Evolutionary conservation across 2,888 invertebrate genomes (phyloP), one percentile per base, ranked within the genome.

Genomic region (Drosophila acutilabella): DNA sequence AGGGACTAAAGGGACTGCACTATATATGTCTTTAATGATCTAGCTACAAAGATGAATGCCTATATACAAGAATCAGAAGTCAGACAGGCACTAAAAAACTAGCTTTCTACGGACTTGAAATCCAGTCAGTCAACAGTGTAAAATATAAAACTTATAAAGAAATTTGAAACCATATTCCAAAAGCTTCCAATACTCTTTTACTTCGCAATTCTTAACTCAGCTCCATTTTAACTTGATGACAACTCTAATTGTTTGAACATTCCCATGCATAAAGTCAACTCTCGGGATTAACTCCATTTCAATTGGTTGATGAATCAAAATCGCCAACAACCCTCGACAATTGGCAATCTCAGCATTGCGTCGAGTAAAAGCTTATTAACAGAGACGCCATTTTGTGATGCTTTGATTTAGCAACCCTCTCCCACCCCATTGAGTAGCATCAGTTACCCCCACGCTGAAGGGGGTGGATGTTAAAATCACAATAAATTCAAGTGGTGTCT

Each of bases 401-500:
- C 53, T 45, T 53, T 53, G 57, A 48, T 48, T 58, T 18, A 47
- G 23, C 57, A 36, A 57, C 44, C 54, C 54, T 53, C 41, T 13
- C 6, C 30, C 8, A 30, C 30, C 30, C 7, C 30, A n/a, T 30
- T 30, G 8, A 30, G 3, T 0, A 10, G 13, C 41, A 18, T 18
- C 18, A 50, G 6, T 11, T 16, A n/a, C 51, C 36, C 45, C 52
- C 36, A 52, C 53, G 26, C 38, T 2, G 5, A 20, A 40, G 47
- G 16, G 57, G 47, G 47, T 48, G 57, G 40, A 20, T 23, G 36
- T 40, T 13, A 40, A 18, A 36, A 45, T 36, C n/a, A 16, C 0
- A 54, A 23, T 30, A 26, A 48, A 38, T 47, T 71, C 30, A 66
- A 54, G 70, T 58, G 60, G 71, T 62, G 44, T 65, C 47, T 48